Evolutionary conservation across 2,888 invertebrate species (phyloP), one percentile per base, ranked within the genome.

Genomic region (Sinodicranocentrus sp.): DNA sequence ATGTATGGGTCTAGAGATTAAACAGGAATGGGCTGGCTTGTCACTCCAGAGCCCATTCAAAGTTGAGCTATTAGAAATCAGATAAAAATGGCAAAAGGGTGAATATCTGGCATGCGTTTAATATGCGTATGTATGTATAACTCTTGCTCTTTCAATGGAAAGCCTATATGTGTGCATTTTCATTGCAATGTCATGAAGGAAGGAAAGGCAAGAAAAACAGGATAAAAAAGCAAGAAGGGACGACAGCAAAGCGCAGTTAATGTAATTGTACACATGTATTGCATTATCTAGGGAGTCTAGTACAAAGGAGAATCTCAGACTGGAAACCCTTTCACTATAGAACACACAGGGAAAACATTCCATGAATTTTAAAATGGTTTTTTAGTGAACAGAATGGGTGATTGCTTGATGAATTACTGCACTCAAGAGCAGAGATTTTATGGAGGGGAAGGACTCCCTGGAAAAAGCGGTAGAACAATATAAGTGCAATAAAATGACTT

Each of bases 31-130:
- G 61, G 78, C 52, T 63, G 26, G 61, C 59, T 71, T 78, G 78
- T 78, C 78, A 71, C 59, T 71, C 59, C 23, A 10, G 28, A 71
- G 23, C 70, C 78, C 61, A 78, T 78, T 78, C 78, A 71, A 33
- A 48, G 48, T 70, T 78, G 70, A 78, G 78, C 70, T 78, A 78
- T 78, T 78, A 78, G 70, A 71, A 70, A 78, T 78, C 78, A 78
- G 78, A 78, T 78, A 78, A 78, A 68, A 78, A 71, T 78, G 78
- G 78, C 78, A 78, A 77, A n/a, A 77, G 68, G 77, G 78, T 67
- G 67, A 76, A 67, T 67, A 19, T 25, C 39, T 76, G 67, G 67
- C 76, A 73, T 76, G 76, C 76, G 67, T 63, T 43, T 76, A 76
- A 65, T 65, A 54, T 57, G 76, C 67, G 65, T 67, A 67, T 33